Percentiles rank a stretch among this genome's conserved stretches.
These are phyloP conservation scores for Arbacia lixula DNA, from an alignment of 53 echinoderm and acorn worm genomes.

Conservation along the genomic window DNA sequence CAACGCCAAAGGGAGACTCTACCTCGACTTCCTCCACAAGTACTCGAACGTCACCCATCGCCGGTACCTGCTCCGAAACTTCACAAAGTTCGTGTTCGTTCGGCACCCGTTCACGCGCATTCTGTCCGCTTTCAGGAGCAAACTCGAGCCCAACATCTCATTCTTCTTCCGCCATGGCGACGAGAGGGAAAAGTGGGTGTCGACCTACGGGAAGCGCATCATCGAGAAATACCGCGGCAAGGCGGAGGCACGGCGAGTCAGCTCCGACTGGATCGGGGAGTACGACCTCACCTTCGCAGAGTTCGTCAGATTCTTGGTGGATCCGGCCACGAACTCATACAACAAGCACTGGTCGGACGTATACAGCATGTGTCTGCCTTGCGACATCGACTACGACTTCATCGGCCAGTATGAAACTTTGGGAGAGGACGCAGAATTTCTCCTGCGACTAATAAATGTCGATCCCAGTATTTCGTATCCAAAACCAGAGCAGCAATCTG, in stretches of 20 bases:
- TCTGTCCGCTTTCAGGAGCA: slow-evolving; percentile 73
- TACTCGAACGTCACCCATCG: slow-evolving; percentile 31
- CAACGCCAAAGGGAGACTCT: slow-evolving; percentile 36
- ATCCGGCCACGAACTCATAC: background rate
- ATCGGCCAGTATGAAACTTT: slow-evolving; percentile 76
- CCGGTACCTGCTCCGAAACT: slow-evolving; percentile 40
- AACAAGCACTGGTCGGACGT: slow-evolving; percentile 73
- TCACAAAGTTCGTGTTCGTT: slow-evolving; percentile 71
- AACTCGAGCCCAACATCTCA: slow-evolving; percentile 63
- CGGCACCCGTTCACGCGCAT: slow-evolving; percentile 70
- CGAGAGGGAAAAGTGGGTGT: slow-evolving; percentile 44
- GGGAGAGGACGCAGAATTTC: slow-evolving; percentile 53
- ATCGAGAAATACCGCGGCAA: slow-evolving; percentile 37
- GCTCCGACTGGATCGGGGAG: slow-evolving; percentile 23
- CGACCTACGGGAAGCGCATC: slow-evolving; percentile 53
- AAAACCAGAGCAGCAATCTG: slow-evolving; percentile 29
- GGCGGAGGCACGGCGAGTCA: slow-evolving; percentile 7
- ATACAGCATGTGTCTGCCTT: slow-evolving; percentile 55
- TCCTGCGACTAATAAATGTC: slow-evolving; percentile 55
- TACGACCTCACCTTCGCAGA: slow-evolving; percentile 75
- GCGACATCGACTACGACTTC: slow-evolving; percentile 71
- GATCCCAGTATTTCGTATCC: slow-evolving; percentile 59
- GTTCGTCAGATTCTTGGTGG: slow-evolving; percentile 55
- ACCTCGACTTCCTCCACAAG: slow-evolving; percentile 32
- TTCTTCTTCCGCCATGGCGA: slow-evolving; percentile 37